Percentiles rank a stretch among this genome's conserved stretches.
These are phyloP conservation scores for Hofmannophila pseudospretella DNA, from an alignment of 2,888 invertebrate genomes.

Conservation along the genomic window DNA sequence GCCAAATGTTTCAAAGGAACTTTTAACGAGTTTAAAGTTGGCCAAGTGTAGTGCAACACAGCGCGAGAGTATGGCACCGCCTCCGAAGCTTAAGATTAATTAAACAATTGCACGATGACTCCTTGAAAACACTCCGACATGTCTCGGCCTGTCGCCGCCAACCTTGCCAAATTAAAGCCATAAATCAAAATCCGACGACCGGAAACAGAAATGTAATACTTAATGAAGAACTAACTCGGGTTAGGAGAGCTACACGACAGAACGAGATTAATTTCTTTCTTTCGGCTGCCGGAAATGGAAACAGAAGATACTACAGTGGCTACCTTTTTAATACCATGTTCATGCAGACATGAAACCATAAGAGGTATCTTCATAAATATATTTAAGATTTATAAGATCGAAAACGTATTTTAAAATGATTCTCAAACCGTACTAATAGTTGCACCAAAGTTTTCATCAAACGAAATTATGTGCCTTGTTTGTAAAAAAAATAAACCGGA, in stretches of 20 bases:
- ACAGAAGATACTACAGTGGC: conserved; percentile 12
- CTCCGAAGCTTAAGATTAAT: conserved; percentile 72
- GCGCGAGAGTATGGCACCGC: conserved; percentile 41
- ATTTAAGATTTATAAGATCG: too few species aligned
- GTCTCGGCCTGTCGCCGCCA: conserved; percentile 75
- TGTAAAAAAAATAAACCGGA: conserved; percentile 15
- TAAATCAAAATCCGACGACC: conserved; percentile 72
- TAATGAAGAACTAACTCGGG: conserved; percentile 61
- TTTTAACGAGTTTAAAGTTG: conserved; percentile 78
- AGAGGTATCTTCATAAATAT: too few species aligned
- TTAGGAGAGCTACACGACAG: conserved; percentile 36
- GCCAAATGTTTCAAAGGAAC: conserved; percentile 77
- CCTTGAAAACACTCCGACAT: conserved; percentile 76
- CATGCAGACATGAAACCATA: too few species aligned
- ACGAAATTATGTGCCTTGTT: conserved; percentile 23
- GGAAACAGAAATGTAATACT: conserved; percentile 71
- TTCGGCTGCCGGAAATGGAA: conserved; percentile 25
- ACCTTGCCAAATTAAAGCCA: conserved; percentile 76
- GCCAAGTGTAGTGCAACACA: conserved; percentile 68
- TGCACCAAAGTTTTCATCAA: conserved; percentile 29
- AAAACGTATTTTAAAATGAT: conserved; percentile 2
- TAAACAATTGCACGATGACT: conserved; percentile 77
- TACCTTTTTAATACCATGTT: too few species aligned
- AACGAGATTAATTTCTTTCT: conserved; percentile 47
- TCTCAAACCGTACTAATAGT: conserved; percentile 29